A percentile compares a stretch with the other conserved stretches of the same genome.
Evolutionary conservation across 37 sponge, comb jelly and placozoan genomes (phyloP).

Genomic region (Petrosia ficiformis): DNA sequence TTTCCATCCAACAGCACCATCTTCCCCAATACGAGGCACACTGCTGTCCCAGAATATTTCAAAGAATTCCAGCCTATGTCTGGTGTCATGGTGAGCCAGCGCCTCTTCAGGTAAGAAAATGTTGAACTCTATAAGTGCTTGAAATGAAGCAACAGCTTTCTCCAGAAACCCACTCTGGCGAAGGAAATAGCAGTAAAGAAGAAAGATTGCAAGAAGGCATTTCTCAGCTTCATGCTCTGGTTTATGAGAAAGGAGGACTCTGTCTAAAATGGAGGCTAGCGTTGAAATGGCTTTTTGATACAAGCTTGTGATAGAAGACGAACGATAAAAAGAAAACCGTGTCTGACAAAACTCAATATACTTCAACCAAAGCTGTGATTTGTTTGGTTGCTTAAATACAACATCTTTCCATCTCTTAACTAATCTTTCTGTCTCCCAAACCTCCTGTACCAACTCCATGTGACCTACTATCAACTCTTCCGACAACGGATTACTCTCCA

Average conservation of each 20-base stretch:
- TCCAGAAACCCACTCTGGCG: conserved; percentile 70
- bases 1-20: conserved; percentile 66
- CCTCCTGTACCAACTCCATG: conserved; percentile 48
- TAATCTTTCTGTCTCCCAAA: conserved; percentile 64
- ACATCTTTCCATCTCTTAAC: conserved; percentile 75
- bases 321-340: conserved; percentile 52
- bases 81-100: background rate
- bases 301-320: conserved; percentile 27
- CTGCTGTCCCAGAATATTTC: conserved; percentile 89
- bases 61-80: conserved; percentile 34
- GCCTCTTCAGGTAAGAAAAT: conserved; percentile 37
- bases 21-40: conserved; percentile 66
- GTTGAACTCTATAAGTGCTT: conserved; percentile 89
- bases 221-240: conserved; percentile 48
- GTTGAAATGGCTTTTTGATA: conserved; percentile 67
- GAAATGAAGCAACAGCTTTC: conserved; percentile 74
- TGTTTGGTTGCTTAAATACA: conserved; percentile 69
- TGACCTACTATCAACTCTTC: conserved; percentile 66
- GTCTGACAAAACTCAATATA: conserved; percentile 72
- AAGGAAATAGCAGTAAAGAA: conserved; percentile 58
- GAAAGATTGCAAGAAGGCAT: conserved; percentile 49
- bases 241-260: conserved; percentile 65
- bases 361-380: conserved; percentile 54
- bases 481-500: conserved; percentile 68
- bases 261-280: conserved; percentile 53